Evolutionary conservation across 2,888 invertebrate genomes (phyloP).

Genomic region (Orthonychiurus folsomi): DNA sequence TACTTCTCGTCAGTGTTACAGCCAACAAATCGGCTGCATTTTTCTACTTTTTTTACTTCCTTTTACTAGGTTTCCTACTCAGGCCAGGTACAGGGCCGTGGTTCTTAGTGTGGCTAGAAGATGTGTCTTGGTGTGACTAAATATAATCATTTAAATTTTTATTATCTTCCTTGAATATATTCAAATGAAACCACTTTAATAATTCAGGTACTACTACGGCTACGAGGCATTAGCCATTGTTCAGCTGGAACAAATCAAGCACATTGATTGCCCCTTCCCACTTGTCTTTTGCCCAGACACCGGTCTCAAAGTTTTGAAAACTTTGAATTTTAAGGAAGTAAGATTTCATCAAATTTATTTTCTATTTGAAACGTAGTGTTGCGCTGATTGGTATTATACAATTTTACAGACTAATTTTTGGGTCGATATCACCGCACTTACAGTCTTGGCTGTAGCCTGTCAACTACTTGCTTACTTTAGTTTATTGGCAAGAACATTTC

Average conservation of each 20-base stretch:
- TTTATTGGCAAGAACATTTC: conserved; percentile 56
- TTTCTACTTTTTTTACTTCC: not conserved
- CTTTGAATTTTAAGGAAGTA: conserved; percentile 67
- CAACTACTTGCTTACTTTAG: conserved; percentile 67
- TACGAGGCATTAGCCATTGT: conserved; percentile 81
- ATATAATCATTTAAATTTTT: too few relatives aligned
- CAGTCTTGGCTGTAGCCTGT: conserved; percentile 62
- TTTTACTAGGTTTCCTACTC: conserved; percentile 76
- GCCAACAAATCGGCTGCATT: too few relatives aligned
- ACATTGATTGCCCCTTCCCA: conserved; percentile 63
- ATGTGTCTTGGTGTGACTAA: conserved; percentile 87
- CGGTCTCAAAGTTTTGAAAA: conserved; percentile 68
- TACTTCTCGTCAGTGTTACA: too few relatives aligned
- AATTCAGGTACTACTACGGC: conserved; percentile 82
- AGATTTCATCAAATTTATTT: conserved; percentile 23
- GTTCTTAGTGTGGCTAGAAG: conserved; percentile 76
- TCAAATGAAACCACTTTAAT: too few relatives aligned
- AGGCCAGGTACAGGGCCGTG: conserved; percentile 77
- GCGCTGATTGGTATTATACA: too few relatives aligned
- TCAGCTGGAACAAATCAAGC: conserved; percentile 73
- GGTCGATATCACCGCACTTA: conserved; percentile 62
- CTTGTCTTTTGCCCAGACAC: conserved; percentile 69
- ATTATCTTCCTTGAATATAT: too few relatives aligned
- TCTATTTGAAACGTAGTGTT: conserved; percentile 9
- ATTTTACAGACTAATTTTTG: conserved; percentile 55